Base-by-base conservation (phyloP, 1,140 invertebrate genomes). In the Drosophila kurseongensis region DNA sequence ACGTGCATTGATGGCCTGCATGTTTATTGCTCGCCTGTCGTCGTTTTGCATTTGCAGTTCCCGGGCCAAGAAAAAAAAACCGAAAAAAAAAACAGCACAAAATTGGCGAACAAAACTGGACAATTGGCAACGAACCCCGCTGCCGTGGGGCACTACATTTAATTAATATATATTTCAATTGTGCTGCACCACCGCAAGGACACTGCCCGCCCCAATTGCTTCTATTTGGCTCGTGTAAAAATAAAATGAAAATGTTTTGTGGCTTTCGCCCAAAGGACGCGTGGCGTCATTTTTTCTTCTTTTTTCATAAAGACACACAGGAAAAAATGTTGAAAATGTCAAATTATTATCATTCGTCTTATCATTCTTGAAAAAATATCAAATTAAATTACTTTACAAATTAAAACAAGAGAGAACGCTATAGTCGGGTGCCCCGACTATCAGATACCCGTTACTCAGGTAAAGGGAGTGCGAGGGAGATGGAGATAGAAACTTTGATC, bases 231-330 rank as follows among this genome's bases (percentile, higher is more conserved):
- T 23, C 60, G 63, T 83, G 74, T 85, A 51, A 32, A 72, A 83
- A 80, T 78, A 66, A 84, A 80, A 80, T 75, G 54, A 80, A 78
- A 89, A 89, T 83, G 77, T 80, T 84, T 89, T 89, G 84, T 67
- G 84, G 84, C 86, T 89, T 88, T 75, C 32, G 58, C 80, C 76
- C 80, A 83, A 68, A 71, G 77, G 81, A 74, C 73, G 77, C 78
- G 77, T 78, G 84, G 71, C 66, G 57, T 68, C 56, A 80, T 83
- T 78, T 89, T 89, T 88, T 83, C 75, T 52, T 52, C n/a, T 67
- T 56, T 60, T 55, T 44, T 29, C 7, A 32, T 36, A 62, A 78
- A 51, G 29, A 35, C 13, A n/a, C 62, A 72, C 67, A 63, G 18
- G 14, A 56, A 72, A 56, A 56, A 47, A 59, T 27, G 9, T n/a